phyloP scores from a whole-genome alignment of 1,140 invertebrate species.

The Neuroterus valhalla region DNA sequence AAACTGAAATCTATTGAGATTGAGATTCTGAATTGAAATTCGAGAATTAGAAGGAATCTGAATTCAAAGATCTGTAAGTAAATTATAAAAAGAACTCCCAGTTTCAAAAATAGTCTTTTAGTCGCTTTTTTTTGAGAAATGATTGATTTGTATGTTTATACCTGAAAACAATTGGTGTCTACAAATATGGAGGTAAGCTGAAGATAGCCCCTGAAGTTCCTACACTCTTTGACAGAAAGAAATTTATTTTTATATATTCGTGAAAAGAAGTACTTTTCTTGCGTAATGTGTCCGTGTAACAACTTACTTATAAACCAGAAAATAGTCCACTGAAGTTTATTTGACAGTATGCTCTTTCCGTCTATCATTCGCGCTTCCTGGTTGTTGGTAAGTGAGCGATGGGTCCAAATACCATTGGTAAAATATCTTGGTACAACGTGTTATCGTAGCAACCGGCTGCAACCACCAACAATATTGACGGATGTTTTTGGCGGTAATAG shows the following conservation, averaged over 20 bases:
- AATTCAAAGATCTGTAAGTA: no score
- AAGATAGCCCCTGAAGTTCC: neutral
- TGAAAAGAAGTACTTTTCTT: neutral
- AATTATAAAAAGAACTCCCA: neutral
- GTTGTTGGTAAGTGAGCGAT: neutral
- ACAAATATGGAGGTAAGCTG: slow-evolving; percentile 17
- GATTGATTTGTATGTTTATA: slow-evolving; percentile 58
- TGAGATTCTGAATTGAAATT: no score
- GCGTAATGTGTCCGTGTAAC: neutral
- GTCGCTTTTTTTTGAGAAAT: slow-evolving; percentile 45
- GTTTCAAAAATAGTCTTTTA: neutral
- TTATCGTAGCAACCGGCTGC: neutral
- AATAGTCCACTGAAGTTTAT: neutral
- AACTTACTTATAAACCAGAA: neutral
- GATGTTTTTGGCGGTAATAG: slow-evolving; percentile 39
- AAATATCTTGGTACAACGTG: slow-evolving; percentile 2
- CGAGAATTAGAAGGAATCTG: no score
- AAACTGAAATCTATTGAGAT: no score
- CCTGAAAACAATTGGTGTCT: slow-evolving; percentile 51
- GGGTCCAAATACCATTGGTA: neutral
- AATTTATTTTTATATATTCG: neutral
- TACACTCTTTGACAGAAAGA: neutral
- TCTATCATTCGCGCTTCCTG: slow-evolving; percentile 2
- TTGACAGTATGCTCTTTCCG: neutral
- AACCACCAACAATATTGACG: slow-evolving; percentile 49